Evolutionary conservation across 2,888 invertebrate genomes (phyloP), one percentile per base, ranked within the genome.

Genomic region (Abrostola triplasia): DNA sequence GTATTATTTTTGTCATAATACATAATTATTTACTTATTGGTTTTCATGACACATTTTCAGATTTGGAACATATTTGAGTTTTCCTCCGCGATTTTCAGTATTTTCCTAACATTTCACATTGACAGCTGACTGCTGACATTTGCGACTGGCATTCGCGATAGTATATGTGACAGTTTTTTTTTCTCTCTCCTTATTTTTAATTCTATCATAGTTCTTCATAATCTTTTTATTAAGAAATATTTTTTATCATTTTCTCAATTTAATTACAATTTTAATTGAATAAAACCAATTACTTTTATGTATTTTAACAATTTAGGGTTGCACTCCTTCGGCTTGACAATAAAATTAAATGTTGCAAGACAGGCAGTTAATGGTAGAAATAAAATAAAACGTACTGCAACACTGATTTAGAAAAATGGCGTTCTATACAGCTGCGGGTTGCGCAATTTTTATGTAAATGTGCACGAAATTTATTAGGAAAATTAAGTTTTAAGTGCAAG

Each of bases 391-490:
- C 48, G 12, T 64, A 61, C 67, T 75, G 85, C 81, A 92, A 88
- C 88, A 89, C 84, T 78, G 67, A 84, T 81, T 83, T 82, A 86
- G 84, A 90, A 93, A 92, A 92, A 94, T 94, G 92, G 94, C 94
- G 94, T 93, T 92, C 88, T 85, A 83, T 91, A 92, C 93, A 94
- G 93, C 92, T 94, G 93, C 89, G 88, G 92, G 92, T 94, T 94
- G 94, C 94, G 94, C 94, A 94, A 94, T 94, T 94, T 93, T 89
- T 87, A 90, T 91, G 90, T 93, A 93, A 93, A 93, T 92, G 89
- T 90, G 88, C 88, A 88, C 85, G 84, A 89, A 92, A 90, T 89
- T 86, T 87, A 84, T 79, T 86, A 82, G 78, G 79, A 88, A 87
- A 86, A 84, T 80, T 80, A 86, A 85, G 80, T 84, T 88, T 83